Base-by-base conservation (phyloP, 2,797 vertebrate genomes). In the Pygocentrus nattereri region DNA sequence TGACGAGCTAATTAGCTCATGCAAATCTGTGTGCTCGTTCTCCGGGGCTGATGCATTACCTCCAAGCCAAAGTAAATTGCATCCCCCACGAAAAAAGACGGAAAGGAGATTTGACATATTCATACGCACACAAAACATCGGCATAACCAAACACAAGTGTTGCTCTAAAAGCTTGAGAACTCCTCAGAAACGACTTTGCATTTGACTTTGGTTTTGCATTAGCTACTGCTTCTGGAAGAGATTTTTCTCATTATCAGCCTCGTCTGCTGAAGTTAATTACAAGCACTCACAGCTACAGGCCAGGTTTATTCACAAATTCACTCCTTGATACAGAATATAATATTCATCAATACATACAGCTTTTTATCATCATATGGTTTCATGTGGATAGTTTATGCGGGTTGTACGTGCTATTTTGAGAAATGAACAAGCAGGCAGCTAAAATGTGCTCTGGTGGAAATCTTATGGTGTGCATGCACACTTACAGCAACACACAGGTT, bases 1-100 rank as follows among this genome's bases (percentile, higher is more conserved):
- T 92, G 92, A 93, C 82, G 86, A 93, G 87, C 88, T 92, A 92
- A 93, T 93, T 93, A 93, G 90, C 90, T 92, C 89, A 92, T 92
- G 91, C 90, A 92, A 93, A 94, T 93, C 87, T 84, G 84, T 75
- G 83, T 62, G 80, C 85, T 27, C 23, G 82, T 92, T 77, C 89
- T 89, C 86, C 72, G 88, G 85, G 83, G 89, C 88, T 85, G 86
- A 80, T 76, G 76, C 49, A 80, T 78, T 85, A 82, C 83, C 82
- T 83, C 52, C 72, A 38, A 71, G 54, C 75, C 80, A 83, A 72
- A 77, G 59, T 72, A 87, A 89, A 85, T 86, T 78, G 58, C 82
- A 86, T 78, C 77, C 84, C 67, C 34, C 64, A 76, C 59, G 47
- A 78, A 75, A 79, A 73, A 76, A 52, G 25, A 34, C 52, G 67